Percentiles rank a stretch among this genome's conserved stretches.
phyloP scores from a whole-genome alignment of 2,113 vertebrate genomes.

The Tupaia tana region DNA sequence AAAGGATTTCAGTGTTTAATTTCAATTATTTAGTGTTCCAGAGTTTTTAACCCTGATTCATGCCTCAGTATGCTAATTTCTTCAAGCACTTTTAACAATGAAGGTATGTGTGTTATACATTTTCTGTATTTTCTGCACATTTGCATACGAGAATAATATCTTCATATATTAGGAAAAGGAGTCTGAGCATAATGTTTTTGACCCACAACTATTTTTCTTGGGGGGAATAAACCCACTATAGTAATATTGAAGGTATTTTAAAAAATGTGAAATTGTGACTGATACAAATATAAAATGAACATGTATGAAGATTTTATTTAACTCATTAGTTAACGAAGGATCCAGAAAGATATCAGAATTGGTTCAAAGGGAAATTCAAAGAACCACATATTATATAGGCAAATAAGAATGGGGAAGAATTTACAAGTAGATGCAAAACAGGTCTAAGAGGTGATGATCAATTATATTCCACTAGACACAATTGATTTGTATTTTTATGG shows the following conservation, averaged over 20 bases:
- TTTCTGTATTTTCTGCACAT: neutral
- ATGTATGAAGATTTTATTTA: neutral
- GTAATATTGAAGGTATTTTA: neutral
- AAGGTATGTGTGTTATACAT: neutral
- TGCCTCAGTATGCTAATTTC: neutral
- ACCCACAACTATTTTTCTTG: neutral
- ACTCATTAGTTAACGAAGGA: slow-evolving; percentile 2
- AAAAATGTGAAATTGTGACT: neutral
- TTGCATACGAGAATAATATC: neutral
- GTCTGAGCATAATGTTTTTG: neutral
- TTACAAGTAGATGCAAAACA: neutral
- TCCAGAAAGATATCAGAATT: neutral
- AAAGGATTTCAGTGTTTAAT: slow-evolving; percentile 14
- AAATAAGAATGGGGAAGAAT: slow-evolving; percentile 2
- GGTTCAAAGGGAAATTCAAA: neutral
- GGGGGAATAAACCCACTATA: neutral
- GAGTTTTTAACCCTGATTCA: slow-evolving; percentile 25
- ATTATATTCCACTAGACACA: neutral
- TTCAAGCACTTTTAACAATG: neutral
- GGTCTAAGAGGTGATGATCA: neutral
- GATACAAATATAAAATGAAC: neutral
- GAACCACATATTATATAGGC: neutral
- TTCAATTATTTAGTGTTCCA: neutral
- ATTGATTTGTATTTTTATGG: slow-evolving; percentile 47
- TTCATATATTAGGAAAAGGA: neutral